These are phyloP conservation scores for Gallinago solitaria DNA, from an alignment of 2,797 vertebrate species.

Conservation along the genomic window DNA sequence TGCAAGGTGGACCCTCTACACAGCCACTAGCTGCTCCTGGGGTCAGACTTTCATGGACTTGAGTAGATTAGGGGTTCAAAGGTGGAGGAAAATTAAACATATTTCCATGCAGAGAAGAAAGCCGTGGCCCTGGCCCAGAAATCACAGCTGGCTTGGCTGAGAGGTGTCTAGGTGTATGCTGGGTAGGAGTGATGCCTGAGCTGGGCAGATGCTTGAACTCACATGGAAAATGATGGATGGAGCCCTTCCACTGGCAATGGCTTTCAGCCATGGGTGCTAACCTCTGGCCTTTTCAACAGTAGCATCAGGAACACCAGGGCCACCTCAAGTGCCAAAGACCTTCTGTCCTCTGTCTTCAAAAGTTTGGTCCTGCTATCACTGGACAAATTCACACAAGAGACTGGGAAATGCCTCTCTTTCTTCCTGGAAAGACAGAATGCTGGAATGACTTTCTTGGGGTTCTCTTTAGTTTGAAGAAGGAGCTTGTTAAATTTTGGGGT, in stretches of 20 bases:
- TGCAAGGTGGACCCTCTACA: not conserved
- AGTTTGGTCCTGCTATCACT: not conserved
- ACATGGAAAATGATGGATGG: not conserved
- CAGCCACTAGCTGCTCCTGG: not conserved
- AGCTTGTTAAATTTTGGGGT: not conserved
- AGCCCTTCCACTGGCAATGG: not conserved
- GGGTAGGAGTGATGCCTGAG: not conserved
- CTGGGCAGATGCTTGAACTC: not conserved
- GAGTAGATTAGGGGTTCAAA: not conserved
- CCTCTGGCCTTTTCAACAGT: not conserved
- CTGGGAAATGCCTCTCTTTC: not conserved
- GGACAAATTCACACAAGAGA: not conserved
- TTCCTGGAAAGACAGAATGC: not conserved
- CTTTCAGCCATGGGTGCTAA: not conserved
- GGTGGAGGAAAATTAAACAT: conserved; percentile 19
- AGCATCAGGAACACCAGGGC: not conserved
- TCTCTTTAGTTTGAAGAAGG: not conserved
- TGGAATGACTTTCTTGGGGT: not conserved
- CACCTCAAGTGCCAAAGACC: not conserved
- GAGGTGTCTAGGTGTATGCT: not conserved
- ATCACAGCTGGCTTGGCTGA: not conserved
- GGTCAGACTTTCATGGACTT: conserved; percentile 30
- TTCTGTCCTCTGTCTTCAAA: not conserved
- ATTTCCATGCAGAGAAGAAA: conserved; percentile 33
- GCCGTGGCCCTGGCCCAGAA: not conserved